Base-by-base conservation (phyloP, 2,888 invertebrate species). In the Atethmia centrago region DNA sequence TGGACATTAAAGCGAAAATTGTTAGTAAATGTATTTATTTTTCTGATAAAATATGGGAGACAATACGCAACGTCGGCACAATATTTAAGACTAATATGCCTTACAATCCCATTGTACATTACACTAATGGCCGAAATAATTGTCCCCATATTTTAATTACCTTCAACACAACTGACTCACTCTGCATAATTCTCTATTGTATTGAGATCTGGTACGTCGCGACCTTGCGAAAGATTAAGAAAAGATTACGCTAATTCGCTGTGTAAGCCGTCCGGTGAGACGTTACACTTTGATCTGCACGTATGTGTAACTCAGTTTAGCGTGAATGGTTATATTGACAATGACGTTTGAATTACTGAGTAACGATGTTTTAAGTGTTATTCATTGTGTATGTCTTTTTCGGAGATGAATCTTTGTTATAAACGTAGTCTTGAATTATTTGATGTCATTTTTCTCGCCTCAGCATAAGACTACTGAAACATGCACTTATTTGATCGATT, bases 141-240 rank as follows among this genome's bases (percentile, higher is more conserved):
- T 47, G 74, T 79, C 67, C 55, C 19, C 66, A 51, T 69, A 75
- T 75, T 64, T 61, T 77, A 82, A 83, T 77, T 73, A 68, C 56
- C 66, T 58, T 70, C 36, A 36, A 70, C 56, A 56, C 36, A 36
- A 51, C 73, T 75, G 77, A 77, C 72, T 86, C 71, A 77, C 42
- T 12, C 25, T 70, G 76, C 61, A 70, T 59, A 40, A 71, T 58
- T 73, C 53, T 12, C 81, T 59, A 80, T 85, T 87, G 82, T 89
- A 82, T 85, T 76, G 64, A 82, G 77, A 84, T 84, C 77, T 82
- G 74, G 80, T 80, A 71, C 71, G 82, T 73, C 70, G 76, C 80
- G 87, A 80, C 92, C 92, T 92, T 90, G 91, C 80, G 47, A 40
- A 63, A 85, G 87, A 90, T 92, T 91, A 91, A 83, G 85, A 87